A percentile compares a stretch with the other conserved stretches of the same genome.
These are phyloP conservation scores for Pangasianodon gigas DNA, from an alignment of 2,113 vertebrate species.

Conservation along the genomic window DNA sequence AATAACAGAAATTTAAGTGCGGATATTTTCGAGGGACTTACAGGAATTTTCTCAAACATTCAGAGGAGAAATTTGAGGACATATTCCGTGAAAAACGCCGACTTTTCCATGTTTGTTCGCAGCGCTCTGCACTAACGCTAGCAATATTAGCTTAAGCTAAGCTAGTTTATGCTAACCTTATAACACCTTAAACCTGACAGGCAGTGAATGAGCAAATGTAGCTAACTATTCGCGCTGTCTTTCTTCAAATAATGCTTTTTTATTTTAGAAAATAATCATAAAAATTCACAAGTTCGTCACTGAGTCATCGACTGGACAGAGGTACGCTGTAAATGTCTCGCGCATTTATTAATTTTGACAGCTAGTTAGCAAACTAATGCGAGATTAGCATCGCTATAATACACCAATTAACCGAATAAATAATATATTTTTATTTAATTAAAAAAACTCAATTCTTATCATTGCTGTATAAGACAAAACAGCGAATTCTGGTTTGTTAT, in stretches of 20 bases:
- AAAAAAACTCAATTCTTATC: background rate
- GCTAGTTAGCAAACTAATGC: background rate
- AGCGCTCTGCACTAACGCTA: background rate
- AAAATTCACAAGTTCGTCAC: background rate
- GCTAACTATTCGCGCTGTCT: background rate
- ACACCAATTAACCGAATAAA: background rate
- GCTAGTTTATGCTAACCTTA: background rate
- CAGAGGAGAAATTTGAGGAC: background rate
- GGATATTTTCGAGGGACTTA: background rate
- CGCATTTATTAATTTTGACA: conserved; percentile 7
- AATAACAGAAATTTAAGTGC: background rate
- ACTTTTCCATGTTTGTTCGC: background rate
- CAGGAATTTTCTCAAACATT: background rate
- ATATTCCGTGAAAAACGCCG: background rate
- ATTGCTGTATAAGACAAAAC: background rate
- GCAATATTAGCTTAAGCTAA: background rate
- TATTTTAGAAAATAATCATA: too few species aligned
- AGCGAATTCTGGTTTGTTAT: background rate
- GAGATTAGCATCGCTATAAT: background rate
- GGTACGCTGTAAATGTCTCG: background rate
- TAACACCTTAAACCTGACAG: background rate
- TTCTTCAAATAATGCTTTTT: background rate
- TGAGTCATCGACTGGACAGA: background rate
- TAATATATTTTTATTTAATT: background rate
- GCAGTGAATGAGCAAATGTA: background rate